A percentile compares a stretch with the other conserved stretches of the same genome.
phyloP scores from a whole-genome alignment of 2,888 invertebrate species.

The Gonocerus acuteangulatus region DNA sequence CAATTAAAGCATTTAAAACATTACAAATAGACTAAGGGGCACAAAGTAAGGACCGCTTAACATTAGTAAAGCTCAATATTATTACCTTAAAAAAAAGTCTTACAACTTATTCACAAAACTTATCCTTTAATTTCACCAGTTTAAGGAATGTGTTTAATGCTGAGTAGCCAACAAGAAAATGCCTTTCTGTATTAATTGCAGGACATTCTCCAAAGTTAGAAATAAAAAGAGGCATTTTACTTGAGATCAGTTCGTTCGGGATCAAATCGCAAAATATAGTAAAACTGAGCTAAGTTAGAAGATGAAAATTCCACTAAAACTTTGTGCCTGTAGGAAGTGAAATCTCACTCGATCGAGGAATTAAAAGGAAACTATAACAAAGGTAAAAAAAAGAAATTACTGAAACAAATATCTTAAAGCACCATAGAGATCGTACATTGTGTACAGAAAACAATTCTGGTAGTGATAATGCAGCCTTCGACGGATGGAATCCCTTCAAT shows the following conservation, averaged over 20 bases:
- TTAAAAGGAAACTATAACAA: background rate
- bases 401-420: background rate
- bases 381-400: background rate
- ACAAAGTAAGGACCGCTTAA: background rate
- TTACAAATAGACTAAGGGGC: background rate
- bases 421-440: conserved; percentile 1
- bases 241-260: too few relatives aligned
- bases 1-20: conserved; percentile 15
- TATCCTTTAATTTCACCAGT: background rate
- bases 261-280: too few relatives aligned
- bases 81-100: conserved; percentile 17
- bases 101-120: conserved; percentile 11
- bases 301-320: background rate
- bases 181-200: background rate
- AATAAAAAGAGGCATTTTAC: too few relatives aligned
- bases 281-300: background rate
- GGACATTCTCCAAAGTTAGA: background rate
- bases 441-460: background rate
- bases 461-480: conserved; percentile 13
- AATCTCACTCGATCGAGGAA: background rate
- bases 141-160: background rate
- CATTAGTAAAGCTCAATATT: conserved; percentile 22
- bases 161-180: background rate
- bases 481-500: conserved; percentile 18
- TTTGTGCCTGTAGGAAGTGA: background rate